Conservation (phyloP, 1,140 invertebrate genomes). For the Leucophenga varia region DNA sequence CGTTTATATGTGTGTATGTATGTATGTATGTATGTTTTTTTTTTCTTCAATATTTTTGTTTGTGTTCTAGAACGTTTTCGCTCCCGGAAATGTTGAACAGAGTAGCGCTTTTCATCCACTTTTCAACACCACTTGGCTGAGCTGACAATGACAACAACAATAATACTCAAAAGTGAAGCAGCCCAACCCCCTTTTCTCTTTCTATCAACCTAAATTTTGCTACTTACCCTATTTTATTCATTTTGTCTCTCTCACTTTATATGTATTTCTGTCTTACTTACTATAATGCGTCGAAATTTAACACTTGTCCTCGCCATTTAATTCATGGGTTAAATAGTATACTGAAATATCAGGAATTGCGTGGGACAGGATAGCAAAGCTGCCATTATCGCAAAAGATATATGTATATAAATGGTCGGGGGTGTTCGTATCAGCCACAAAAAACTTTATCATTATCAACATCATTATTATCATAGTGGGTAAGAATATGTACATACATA, state of each 20-base stretch:
- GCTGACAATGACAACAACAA: conserved; percentile 27
- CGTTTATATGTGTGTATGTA: no score
- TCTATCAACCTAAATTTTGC: no score
- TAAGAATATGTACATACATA: neutral
- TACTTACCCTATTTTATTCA: no score
- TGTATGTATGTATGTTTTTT: conserved; percentile 15
- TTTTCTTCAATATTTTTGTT: conserved; percentile 19
- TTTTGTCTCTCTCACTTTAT: no score
- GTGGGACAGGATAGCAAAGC: no score
- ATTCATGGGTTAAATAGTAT: conserved; percentile 49
- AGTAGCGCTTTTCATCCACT: conserved; percentile 45
- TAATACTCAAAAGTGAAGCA: no score
- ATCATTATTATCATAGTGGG: conserved; percentile 3
- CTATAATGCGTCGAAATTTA: no score
- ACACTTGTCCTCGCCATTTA: conserved; percentile 52
- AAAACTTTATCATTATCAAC: neutral
- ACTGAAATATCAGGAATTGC: conserved; percentile 39
- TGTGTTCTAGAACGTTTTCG: conserved; percentile 19
- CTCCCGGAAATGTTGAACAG: conserved; percentile 37
- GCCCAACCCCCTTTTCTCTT: conserved; percentile 16
- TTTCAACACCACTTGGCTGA: conserved; percentile 31
- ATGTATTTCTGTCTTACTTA: neutral
- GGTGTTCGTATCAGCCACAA: no score
- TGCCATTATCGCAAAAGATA: no score
- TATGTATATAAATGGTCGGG: no score